A percentile compares a stretch with the other conserved stretches of the same genome.
Evolutionary conservation across 1,140 invertebrate species (phyloP).

Genomic region (Colletes latitarsis): DNA sequence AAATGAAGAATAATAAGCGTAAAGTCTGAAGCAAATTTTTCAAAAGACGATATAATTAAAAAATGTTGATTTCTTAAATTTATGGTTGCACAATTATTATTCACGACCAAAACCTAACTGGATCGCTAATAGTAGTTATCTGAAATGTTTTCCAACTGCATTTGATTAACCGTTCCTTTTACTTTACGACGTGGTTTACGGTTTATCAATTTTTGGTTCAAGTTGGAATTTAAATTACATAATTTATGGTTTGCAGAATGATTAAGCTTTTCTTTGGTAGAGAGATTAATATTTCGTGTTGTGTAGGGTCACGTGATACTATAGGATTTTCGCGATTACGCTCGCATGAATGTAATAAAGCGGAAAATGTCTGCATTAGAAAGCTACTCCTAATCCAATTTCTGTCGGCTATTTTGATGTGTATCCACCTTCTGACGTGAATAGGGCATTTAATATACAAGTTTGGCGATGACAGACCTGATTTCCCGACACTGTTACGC

Average conservation of each 20-base stretch:
- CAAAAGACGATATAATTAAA: too few relatives aligned
- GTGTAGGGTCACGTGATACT: background rate
- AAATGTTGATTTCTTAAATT: too few relatives aligned
- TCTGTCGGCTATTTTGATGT: background rate
- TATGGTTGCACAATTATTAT: too few relatives aligned
- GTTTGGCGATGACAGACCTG: background rate
- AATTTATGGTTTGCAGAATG: background rate
- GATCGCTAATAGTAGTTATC: too few relatives aligned
- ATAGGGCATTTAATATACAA: slow-evolving; percentile 20
- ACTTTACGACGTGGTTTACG: too few relatives aligned
- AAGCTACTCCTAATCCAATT: slow-evolving; percentile 31
- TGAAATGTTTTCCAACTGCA: too few relatives aligned
- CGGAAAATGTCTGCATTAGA: slow-evolving; percentile 12
- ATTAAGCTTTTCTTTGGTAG: background rate
- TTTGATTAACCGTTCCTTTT: too few relatives aligned
- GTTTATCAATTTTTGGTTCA: too few relatives aligned
- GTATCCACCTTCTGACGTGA: slow-evolving; percentile 12
- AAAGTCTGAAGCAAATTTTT: too few relatives aligned
- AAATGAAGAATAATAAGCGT: too few relatives aligned
- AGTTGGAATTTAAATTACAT: background rate
- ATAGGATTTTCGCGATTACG: slow-evolving; percentile 5
- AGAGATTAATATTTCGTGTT: background rate
- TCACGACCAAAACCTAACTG: too few relatives aligned
- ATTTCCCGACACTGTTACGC: background rate
- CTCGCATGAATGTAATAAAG: background rate